phyloP scores from a whole-genome alignment of 2,888 invertebrate species.

The Xestobium rufovillosum region DNA sequence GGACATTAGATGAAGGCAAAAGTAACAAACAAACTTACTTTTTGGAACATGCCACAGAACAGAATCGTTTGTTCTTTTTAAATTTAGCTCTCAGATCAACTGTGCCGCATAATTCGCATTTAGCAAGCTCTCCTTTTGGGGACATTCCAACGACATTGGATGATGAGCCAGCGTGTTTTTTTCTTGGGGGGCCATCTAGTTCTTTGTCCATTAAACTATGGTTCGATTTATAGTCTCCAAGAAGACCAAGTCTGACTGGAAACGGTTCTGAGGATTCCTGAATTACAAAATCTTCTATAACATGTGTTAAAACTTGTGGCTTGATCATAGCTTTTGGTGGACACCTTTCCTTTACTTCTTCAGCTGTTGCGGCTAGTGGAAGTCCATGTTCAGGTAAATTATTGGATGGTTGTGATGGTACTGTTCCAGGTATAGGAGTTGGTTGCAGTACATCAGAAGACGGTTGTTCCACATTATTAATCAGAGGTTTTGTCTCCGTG shows the following conservation, averaged over 20 bases:
- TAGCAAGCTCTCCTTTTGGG: constrained; percentile 49
- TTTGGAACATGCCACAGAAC: constrained; percentile 63
- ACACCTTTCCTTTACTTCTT: constrained; percentile 45
- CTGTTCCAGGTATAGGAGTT: constrained; percentile 38
- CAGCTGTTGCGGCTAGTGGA: constrained; percentile 38
- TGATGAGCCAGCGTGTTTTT: constrained; percentile 42
- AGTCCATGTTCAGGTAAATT: constrained; percentile 31
- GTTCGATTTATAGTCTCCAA: constrained; percentile 40
- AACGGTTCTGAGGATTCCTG: constrained; percentile 91
- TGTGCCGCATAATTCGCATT: constrained; percentile 71
- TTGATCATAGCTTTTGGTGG: constrained; percentile 89
- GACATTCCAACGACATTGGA: constrained; percentile 40
- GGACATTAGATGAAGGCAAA: constrained; percentile 1
- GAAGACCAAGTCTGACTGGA: constrained; percentile 53
- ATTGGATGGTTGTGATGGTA: constrained; percentile 32
- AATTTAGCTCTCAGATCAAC: constrained; percentile 56
- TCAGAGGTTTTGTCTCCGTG: constrained; percentile 24
- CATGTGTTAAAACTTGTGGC: constrained; percentile 91
- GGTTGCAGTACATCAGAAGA: constrained; percentile 29
- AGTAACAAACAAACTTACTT: constrained; percentile 40
- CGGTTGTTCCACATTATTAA: constrained; percentile 26
- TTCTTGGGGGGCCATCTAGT: constrained; percentile 69
- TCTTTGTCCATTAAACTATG: constrained; percentile 50
- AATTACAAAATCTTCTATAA: constrained; percentile 94
- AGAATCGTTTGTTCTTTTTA: constrained; percentile 69